Percentiles rank a stretch among this genome's conserved stretches.
These are phyloP conservation scores for Philopotamus ludificatus DNA, from an alignment of 1,140 invertebrate species.

Conservation along the genomic window DNA sequence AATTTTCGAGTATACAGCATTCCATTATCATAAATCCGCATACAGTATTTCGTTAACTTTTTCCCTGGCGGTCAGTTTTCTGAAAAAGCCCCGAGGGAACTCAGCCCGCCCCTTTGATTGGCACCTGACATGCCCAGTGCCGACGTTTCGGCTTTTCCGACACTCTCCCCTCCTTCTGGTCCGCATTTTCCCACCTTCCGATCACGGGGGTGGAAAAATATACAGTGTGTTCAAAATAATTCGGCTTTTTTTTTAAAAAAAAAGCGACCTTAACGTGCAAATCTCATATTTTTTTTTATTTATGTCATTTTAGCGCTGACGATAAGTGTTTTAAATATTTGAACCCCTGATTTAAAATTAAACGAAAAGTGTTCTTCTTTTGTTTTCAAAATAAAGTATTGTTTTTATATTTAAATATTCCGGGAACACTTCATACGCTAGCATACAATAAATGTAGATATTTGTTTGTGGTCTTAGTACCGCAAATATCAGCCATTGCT, in stretches of 20 bases:
- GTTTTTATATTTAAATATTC: too few species aligned
- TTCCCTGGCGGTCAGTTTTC: conserved; percentile 21
- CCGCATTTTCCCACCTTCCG: neutral
- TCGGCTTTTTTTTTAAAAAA: neutral
- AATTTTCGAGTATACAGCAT: too few species aligned
- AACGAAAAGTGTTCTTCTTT: too few species aligned
- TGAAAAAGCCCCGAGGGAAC: neutral
- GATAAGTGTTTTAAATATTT: too few species aligned
- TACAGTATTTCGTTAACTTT: conserved; percentile 8
- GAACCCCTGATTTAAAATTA: too few species aligned
- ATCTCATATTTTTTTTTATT: neutral
- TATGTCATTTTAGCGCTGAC: too few species aligned
- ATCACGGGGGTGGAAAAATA: neutral
- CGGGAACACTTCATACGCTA: conserved; percentile 11
- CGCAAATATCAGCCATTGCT: conserved; percentile 1
- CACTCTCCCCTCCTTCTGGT: conserved; percentile 3
- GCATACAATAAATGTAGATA: neutral
- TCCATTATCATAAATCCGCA: too few species aligned
- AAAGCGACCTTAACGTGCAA: neutral
- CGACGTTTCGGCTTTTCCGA: conserved; percentile 5
- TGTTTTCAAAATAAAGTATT: too few species aligned
- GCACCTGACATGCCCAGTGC: conserved; percentile 24
- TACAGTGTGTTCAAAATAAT: neutral
- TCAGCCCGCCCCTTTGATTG: conserved; percentile 11
- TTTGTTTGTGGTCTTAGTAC: neutral